Evolutionary conservation across 2,113 vertebrate genomes (phyloP).

Genomic region (Cyprinus carpio): DNA sequence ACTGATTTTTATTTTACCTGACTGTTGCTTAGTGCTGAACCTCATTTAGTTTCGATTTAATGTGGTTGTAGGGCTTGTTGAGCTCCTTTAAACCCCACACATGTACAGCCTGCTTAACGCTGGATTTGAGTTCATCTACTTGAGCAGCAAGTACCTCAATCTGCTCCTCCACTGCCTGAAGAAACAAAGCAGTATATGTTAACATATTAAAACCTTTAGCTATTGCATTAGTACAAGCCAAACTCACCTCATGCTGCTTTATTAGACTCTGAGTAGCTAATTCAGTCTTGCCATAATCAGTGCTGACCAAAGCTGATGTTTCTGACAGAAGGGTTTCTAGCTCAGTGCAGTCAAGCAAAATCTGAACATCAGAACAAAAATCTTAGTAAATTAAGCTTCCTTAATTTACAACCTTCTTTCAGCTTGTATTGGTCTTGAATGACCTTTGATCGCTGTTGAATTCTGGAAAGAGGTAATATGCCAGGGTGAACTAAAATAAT

Average conservation of each 20-base stretch:
- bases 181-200: not conserved
- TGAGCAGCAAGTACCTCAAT: slow-evolving; percentile 69
- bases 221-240: not conserved
- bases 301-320: slow-evolving; percentile 72
- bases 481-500: not conserved
- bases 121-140: slow-evolving; percentile 64
- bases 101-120: slow-evolving; percentile 64
- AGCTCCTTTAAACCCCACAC: slow-evolving; percentile 71
- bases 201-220: not conserved
- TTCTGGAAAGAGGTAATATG: slow-evolving; percentile 61
- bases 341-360: slow-evolving; percentile 81
- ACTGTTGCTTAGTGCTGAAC: slow-evolving; percentile 73
- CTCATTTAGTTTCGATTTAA: slow-evolving; percentile 70
- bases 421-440: slow-evolving; percentile 70
- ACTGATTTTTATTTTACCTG: slow-evolving; percentile 69
- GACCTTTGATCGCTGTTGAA: slow-evolving; percentile 72
- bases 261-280: slow-evolving; percentile 77
- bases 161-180: slow-evolving; percentile 68
- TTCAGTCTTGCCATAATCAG: slow-evolving; percentile 78
- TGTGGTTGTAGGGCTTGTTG: slow-evolving; percentile 66
- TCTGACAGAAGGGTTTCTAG: slow-evolving; percentile 81
- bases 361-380: slow-evolving; percentile 64
- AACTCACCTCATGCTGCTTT: slow-evolving; percentile 82
- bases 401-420: slow-evolving; percentile 71
- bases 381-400: slow-evolving; percentile 67